Base-by-base conservation (phyloP, 2,888 invertebrate species). In the Cremastobaeus sp. region DNA sequence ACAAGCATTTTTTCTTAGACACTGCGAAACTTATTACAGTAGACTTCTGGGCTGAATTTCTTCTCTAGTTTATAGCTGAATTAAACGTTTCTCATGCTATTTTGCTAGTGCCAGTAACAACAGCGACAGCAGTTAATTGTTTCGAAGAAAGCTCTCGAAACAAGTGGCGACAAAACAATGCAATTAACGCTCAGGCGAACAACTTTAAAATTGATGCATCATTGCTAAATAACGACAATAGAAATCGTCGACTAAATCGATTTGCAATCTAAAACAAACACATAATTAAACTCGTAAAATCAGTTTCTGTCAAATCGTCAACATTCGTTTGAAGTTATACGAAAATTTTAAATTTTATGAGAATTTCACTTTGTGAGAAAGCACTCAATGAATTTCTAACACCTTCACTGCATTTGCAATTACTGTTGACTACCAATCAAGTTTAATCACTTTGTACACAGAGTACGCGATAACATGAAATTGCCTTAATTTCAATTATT, bases 121-220 rank as follows among this genome's bases (percentile, higher is more conserved):
- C 57, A 71, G n/a, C 32, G 37, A 57, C 43, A 57, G 28, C 50
- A 62, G 17, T 30, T 34, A 18, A 60, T 12, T 41, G 25, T 34
- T 41, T 50, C 41, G 50, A 37, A 11, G 11, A 54, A 50, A 50
- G 15, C 17, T n/a, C 11, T 39, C 48, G 37, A 41, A 32, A 11
- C 21, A 25, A 21, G 21, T 32, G 43, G 35, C 39, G 34, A 39
- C 30, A 39, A 52, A 17, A 43, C 17, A 60, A 34, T 47, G 37
- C 17, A 60, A 48, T 59, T 18, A 32, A 6, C 9, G 8, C 2
- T 60, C 47, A 14, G 17, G 41, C 12, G 41, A 30, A 52, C 17
- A 37, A 35, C 47, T 45, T 64, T 70, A 43, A 70, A 70, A 70
- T 70, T 70, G 70, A 70, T 70, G 70, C 70, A 70, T 70, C 70